Evolutionary conservation across 2,888 invertebrate genomes (phyloP), one percentile per base, ranked within the genome.

Genomic region (Ophion obscuratus): DNA sequence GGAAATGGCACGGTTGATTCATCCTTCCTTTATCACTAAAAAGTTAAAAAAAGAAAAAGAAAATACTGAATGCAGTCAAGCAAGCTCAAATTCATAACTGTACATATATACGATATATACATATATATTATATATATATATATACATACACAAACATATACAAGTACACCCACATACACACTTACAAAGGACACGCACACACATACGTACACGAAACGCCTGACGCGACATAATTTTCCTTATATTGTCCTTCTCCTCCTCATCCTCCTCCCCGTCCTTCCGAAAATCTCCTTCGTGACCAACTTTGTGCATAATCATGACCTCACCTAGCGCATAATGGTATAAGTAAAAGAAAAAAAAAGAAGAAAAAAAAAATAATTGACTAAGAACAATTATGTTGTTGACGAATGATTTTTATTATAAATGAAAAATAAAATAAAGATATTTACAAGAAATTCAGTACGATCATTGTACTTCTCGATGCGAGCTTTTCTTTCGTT

Each of bases 351-450:
- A 74, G 62, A 77, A 77, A 83, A 82, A 81, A 84, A 81, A 66
- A 81, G 83, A 81, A 66, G 66, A 17, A 40, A 74, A 79, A 90
- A 92, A 91, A 89, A 89, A 91, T 89, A 92, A 94, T 93, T 93
- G 92, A 93, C 91, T 94, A 94, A 93, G 92, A 93, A 94, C 93
- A 93, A 94, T 94, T 94, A 94, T 93, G 94, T 94, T 94, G 94
- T 94, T 94, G 94, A 94, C 91, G 94, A 94, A 94, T 94, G 94
- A 94, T 94, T 94, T 94, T 94, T 94, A 94, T 94, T 94, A 94
- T 94, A 93, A 94, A 94, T 94, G 94, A 94, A 93, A 93, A 93
- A 94, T 92, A 92, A 92, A 92, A 92, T 94, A 94, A 94, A 94
- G 94, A 94, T 94, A 94, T 94, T 94, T 94, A 94, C 94, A 94